These are phyloP conservation scores for Peromyscus attwateri DNA, from an alignment of 2,797 vertebrate species.

Conservation along the genomic window DNA sequence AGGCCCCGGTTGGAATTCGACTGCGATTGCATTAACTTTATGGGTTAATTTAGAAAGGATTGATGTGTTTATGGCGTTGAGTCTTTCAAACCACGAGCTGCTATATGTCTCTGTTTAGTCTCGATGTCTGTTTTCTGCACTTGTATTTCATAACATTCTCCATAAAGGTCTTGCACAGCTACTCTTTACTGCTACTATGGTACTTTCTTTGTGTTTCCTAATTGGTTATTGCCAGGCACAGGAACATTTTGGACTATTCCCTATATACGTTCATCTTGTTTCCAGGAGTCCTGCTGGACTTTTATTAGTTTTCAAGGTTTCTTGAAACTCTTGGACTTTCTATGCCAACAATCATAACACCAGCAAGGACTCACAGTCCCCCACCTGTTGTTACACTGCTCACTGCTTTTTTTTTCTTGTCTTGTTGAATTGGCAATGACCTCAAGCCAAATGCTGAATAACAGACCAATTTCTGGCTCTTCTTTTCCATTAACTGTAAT, in stretches of 20 bases:
- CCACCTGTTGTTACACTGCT: not conserved
- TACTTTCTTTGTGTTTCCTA: not conserved
- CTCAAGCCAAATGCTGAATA: not conserved
- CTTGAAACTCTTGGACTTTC: not conserved
- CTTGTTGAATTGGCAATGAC: not conserved
- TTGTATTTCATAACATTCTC: not conserved
- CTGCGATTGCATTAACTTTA: constrained; percentile 24
- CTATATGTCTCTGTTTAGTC: not conserved
- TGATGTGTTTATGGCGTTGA: not conserved
- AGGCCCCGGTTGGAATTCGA: not conserved
- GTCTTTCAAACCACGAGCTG: not conserved
- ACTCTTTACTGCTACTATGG: not conserved
- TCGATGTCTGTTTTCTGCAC: not conserved
- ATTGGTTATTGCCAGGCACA: not conserved
- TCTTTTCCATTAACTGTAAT: constrained; percentile 8
- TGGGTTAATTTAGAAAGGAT: constrained; percentile 16
- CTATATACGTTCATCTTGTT: not conserved
- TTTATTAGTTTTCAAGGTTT: constrained; percentile 6
- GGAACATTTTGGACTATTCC: not conserved
- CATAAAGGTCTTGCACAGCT: not conserved
- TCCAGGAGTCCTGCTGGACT: not conserved
- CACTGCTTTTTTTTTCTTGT: not conserved
- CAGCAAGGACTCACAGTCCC: not conserved
- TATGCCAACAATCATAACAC: not conserved
- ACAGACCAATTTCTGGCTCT: not conserved